phyloP scores from a whole-genome alignment of 2,797 vertebrate genomes.

The Perodicticus potto region DNA sequence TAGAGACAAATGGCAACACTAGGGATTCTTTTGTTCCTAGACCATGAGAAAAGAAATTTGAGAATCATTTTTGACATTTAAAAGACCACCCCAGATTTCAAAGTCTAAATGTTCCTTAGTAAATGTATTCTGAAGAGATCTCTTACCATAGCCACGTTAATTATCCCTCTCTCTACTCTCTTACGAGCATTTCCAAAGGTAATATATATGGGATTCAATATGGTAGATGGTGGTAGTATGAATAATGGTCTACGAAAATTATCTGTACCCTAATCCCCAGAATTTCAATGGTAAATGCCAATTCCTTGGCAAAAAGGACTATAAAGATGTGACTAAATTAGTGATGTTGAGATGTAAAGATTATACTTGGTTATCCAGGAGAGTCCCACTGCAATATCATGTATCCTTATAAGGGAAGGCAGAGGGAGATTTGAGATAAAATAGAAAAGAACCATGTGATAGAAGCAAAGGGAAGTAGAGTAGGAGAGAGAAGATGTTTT shows the following conservation, averaged over 20 bases:
- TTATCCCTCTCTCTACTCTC: background rate
- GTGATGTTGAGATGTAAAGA: background rate
- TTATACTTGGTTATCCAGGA: background rate
- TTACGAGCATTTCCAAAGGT: background rate
- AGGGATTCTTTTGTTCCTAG: background rate
- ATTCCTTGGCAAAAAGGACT: background rate
- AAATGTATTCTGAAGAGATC: background rate
- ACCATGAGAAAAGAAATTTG: background rate
- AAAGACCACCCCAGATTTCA: background rate
- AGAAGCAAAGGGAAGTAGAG: background rate
- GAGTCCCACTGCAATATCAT: background rate
- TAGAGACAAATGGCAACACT: background rate
- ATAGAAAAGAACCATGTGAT: background rate
- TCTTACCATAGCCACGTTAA: background rate
- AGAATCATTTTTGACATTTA: slow-evolving; percentile 1
- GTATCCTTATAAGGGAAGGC: background rate
- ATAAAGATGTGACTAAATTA: background rate
- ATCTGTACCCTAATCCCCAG: background rate
- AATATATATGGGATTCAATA: background rate
- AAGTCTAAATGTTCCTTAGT: background rate
- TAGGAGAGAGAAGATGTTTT: background rate
- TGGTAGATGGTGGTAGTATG: background rate
- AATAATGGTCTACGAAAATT: background rate
- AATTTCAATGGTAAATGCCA: background rate
- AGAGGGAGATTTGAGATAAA: background rate